These are phyloP conservation scores for Zaprionus lineosus DNA, from an alignment of 2,888 invertebrate genomes.

Conservation along the genomic window DNA sequence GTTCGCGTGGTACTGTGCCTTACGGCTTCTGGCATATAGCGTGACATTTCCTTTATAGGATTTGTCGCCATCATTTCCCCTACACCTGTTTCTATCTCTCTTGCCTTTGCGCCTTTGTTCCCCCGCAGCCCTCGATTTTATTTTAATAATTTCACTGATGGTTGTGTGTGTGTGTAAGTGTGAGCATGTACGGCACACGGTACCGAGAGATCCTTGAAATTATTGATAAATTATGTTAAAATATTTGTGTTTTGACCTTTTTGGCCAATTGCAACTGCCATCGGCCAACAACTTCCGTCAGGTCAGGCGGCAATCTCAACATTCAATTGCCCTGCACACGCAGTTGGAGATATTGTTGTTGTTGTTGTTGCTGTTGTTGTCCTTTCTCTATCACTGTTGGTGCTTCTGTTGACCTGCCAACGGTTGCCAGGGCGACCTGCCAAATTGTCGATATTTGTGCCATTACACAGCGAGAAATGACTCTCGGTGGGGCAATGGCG, in stretches of 20 bases:
- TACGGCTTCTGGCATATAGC: slow-evolving; percentile 59
- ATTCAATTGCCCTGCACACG: slow-evolving; percentile 22
- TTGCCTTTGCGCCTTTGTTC: too few species aligned
- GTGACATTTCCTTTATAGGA: slow-evolving; percentile 76
- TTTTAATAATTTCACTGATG: slow-evolving; percentile 57
- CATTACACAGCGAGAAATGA: slow-evolving; percentile 41
- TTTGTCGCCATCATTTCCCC: slow-evolving; percentile 49
- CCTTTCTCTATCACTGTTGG: background rate
- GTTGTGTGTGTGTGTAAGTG: slow-evolving; percentile 23
- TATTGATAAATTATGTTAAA: slow-evolving; percentile 56
- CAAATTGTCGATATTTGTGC: slow-evolving; percentile 71
- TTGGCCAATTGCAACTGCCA: slow-evolving; percentile 26
- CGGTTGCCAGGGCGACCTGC: slow-evolving; percentile 71
- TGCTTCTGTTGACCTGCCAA: slow-evolving; percentile 65
- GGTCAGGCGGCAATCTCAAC: slow-evolving; percentile 21
- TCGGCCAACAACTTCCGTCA: slow-evolving; percentile 18
- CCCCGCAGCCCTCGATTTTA: background rate
- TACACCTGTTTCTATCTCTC: background rate
- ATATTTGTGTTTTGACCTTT: slow-evolving; percentile 18
- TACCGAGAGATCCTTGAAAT: slow-evolving; percentile 55
- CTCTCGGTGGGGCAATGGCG: background rate
- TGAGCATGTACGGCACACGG: slow-evolving; percentile 6
- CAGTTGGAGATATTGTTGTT: slow-evolving; percentile 27
- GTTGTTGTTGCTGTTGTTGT: slow-evolving; percentile 14
- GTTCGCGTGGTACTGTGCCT: slow-evolving; percentile 34